Evolutionary conservation across 2,888 invertebrate species (phyloP).

Genomic region (Diarsia rubi): DNA sequence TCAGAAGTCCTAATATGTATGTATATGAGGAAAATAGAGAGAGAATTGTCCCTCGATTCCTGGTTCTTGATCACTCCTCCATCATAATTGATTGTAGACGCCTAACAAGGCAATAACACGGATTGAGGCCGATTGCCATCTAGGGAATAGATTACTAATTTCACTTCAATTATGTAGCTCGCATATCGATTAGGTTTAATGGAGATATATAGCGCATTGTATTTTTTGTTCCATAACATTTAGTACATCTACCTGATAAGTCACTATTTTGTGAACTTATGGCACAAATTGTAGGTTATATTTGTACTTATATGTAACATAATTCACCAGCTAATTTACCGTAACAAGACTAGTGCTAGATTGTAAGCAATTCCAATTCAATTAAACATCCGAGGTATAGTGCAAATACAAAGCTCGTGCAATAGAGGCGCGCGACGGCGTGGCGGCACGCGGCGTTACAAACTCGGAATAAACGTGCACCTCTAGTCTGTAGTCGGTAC

Average conservation of each 20-base stretch:
- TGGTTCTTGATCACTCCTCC: slow-evolving; percentile 8
- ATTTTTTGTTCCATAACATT: not conserved
- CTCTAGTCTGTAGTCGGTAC: slow-evolving; percentile 52
- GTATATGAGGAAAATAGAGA: not conserved
- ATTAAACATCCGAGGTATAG: slow-evolving; percentile 47
- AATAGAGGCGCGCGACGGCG: slow-evolving; percentile 23
- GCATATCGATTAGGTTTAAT: not conserved
- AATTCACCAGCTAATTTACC: slow-evolving; percentile 10
- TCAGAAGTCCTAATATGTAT: not conserved
- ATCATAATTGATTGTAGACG: slow-evolving; percentile 29
- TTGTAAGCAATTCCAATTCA: slow-evolving; percentile 48
- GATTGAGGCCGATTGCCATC: slow-evolving; percentile 42
- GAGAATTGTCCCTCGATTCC: not conserved
- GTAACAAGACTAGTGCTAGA: slow-evolving; percentile 25
- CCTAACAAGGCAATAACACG: slow-evolving; percentile 37
- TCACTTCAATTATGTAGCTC: slow-evolving; percentile 6
- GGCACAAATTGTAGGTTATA: not conserved
- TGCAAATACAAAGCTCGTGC: slow-evolving; percentile 46
- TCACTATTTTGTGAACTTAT: not conserved
- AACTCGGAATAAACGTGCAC: slow-evolving; percentile 46
- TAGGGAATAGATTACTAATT: slow-evolving; percentile 28
- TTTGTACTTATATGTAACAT: not conserved
- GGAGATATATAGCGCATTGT: not conserved
- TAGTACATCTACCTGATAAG: not conserved
- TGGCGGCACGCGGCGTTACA: slow-evolving; percentile 29